Evolutionary conservation across 2,888 invertebrate species (phyloP), one percentile per base, ranked within the genome.

Genomic region (Caenorhabditis panamensis): DNA sequence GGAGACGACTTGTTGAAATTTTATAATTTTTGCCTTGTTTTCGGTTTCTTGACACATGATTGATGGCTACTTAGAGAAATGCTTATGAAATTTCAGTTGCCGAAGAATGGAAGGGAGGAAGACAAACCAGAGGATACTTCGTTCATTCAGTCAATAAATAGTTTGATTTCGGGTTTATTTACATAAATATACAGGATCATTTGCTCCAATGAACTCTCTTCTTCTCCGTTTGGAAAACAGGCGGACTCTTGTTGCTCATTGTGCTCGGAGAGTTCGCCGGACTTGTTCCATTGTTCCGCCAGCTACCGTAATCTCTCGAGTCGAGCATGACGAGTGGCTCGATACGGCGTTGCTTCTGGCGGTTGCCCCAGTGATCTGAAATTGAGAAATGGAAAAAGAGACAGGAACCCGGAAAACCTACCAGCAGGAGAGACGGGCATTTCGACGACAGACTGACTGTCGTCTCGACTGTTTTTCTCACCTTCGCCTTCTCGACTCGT

Each of bases 11-110:
- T 72, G 58, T 72, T 72, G 72, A 72, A 64, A 72, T 72, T 24
- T 72, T 63, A 58, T 72, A 63, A 72, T 72, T 72, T 72, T 72
- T 54, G 72, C 47, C 64, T 63, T 72, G 72, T 72, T 72, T 72
- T 72, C 72, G 72, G 63, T 64, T 72, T 72, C 64, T 72, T 72
- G 64, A 64, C 72, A 64, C 24, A 16, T 72, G 72, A 72, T 72
- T 72, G 72, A 72, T 72, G 72, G 62, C 54, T 63, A 71, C 71
- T 72, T 72, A 56, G 72, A 72, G 58, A 22, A 62, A 64, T 58
- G 56, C 72, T 72, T 63, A 64, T 63, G 64, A 72, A 72, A 64
- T 58, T 63, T 62, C 26, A 71, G 61, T 71, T 71, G 62, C 54
- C n/a, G 18, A 16, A 18, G 9, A 4, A 28, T 26, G 49, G 41